Evolutionary conservation across 2,113 vertebrate species (phyloP), one percentile per base, ranked within the genome.

Genomic region (Leuciscus idus): DNA sequence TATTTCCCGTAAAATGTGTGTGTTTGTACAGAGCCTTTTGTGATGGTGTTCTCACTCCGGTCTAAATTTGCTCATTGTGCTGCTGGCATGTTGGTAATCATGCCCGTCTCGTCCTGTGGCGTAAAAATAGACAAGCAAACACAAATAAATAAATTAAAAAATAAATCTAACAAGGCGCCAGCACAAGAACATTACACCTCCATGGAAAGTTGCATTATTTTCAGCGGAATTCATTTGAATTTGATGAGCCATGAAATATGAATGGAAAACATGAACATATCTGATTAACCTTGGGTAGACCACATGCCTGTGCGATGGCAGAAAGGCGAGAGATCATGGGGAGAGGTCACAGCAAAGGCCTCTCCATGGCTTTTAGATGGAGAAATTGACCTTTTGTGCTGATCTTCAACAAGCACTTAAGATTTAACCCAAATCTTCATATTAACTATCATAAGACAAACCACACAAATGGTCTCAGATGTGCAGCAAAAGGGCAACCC

Each of bases 221-320:
- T 23, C 9, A 61, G 30, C 81, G 79, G 76, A 89, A 89, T 80
- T 87, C 88, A 92, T 93, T 90, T 82, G 87, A 87, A 91, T 91
- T 92, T 92, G 91, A 92, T 91, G 90, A 92, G 85, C 82, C n/a
- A 55, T 84, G 39, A n/a, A 89, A 90, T 91, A 90, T 92, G 90
- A 91, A 88, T 89, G 89, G 90, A 89, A 90, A 83, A 84, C 36
- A 43, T 26, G 76, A 88, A 85, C 75, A 84, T 87, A 52, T 86
- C 87, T 81, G 78, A 80, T 91, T 90, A 90, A 88, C 84, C 77
- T 86, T 48, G 74, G 68, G 85, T 74, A 84, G 84, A 86, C 74
- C 85, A 74, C 84, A 87, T 52, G 89, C 72, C 48, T 82, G 87
- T 43, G 78, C 17, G 59, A 36, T 87, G 90, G 90, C 87, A 87